These are phyloP conservation scores for Chamaea fasciata DNA, from an alignment of 2,113 vertebrate species.

Conservation along the genomic window DNA sequence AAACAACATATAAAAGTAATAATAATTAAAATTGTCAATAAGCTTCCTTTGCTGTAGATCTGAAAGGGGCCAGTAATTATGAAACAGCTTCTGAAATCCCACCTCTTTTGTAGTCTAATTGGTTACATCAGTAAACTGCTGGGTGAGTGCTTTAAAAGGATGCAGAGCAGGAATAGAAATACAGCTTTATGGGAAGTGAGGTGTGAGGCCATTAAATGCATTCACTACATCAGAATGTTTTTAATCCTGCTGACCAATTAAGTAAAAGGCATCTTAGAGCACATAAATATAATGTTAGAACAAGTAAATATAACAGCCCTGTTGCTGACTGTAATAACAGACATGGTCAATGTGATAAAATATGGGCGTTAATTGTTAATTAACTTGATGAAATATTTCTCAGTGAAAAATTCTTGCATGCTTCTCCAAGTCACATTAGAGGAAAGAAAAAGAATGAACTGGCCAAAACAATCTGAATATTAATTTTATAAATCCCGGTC, in stretches of 20 bases:
- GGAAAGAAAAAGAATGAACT: not conserved
- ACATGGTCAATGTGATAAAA: not conserved
- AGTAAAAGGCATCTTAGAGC: conserved; percentile 45
- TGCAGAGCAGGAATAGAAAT: conserved; percentile 53
- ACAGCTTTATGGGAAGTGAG: conserved; percentile 55
- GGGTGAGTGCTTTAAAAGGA: conserved; percentile 55
- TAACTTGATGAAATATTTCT: conserved; percentile 11
- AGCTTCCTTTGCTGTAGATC: not conserved
- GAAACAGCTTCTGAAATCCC: conserved; percentile 34
- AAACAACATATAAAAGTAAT: not conserved
- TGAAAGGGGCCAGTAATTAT: not conserved
- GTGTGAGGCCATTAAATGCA: conserved; percentile 67
- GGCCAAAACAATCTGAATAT: not conserved
- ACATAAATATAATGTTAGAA: conserved; percentile 17
- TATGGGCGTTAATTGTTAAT: not conserved
- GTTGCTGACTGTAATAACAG: conserved; percentile 11
- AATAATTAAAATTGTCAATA: not conserved
- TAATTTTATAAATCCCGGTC: not conserved
- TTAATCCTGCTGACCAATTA: conserved; percentile 67
- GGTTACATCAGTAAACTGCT: conserved; percentile 53
- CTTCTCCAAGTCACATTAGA: not conserved
- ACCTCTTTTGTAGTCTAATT: conserved; percentile 66
- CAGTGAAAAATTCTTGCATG: not conserved
- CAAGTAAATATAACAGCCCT: conserved; percentile 2
- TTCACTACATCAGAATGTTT: conserved; percentile 43